Evolutionary conservation across 2,113 vertebrate genomes (phyloP).

Genomic region (Siphamia tubifer): DNA sequence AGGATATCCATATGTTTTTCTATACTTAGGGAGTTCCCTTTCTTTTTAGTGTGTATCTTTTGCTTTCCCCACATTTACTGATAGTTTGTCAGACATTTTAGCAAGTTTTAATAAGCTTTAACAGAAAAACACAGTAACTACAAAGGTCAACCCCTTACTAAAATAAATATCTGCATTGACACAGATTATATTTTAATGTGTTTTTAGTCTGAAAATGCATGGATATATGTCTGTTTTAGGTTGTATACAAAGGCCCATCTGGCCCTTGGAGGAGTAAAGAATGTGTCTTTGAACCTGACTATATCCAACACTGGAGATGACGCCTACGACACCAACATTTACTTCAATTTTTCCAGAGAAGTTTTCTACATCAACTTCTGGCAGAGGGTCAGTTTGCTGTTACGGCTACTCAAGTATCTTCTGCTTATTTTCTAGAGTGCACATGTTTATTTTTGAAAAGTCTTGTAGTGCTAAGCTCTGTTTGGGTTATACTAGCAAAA

Average conservation of each 20-base stretch:
- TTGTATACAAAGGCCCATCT: slow-evolving; percentile 84
- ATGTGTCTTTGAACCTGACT: slow-evolving; percentile 92
- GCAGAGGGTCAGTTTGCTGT: slow-evolving; percentile 88
- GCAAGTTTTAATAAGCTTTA: neutral
- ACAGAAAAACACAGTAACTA: neutral
- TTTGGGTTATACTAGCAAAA: too few species aligned
- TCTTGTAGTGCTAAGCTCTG: too few species aligned
- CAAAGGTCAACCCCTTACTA: neutral
- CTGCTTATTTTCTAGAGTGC: slow-evolving; percentile 33
- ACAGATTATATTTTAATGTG: too few species aligned
- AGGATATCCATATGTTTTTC: slow-evolving; percentile 71
- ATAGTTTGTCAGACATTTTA: slow-evolving; percentile 6
- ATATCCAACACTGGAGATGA: slow-evolving; percentile 93
- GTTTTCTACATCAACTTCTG: slow-evolving; percentile 99
- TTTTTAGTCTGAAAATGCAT: neutral
- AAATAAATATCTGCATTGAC: neutral
- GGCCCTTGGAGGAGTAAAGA: slow-evolving; percentile 93
- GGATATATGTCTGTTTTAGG: slow-evolving; percentile 49
- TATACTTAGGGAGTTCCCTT: slow-evolving; percentile 60
- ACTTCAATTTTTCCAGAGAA: slow-evolving; percentile 94
- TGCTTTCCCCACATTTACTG: neutral
- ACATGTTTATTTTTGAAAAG: slow-evolving; percentile 37
- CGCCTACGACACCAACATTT: slow-evolving; percentile 95
- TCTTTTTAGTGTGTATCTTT: slow-evolving; percentile 45
- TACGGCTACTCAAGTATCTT: neutral